phyloP scores from a whole-genome alignment of 2,888 invertebrate species.

The Argyresthia albistria region DNA sequence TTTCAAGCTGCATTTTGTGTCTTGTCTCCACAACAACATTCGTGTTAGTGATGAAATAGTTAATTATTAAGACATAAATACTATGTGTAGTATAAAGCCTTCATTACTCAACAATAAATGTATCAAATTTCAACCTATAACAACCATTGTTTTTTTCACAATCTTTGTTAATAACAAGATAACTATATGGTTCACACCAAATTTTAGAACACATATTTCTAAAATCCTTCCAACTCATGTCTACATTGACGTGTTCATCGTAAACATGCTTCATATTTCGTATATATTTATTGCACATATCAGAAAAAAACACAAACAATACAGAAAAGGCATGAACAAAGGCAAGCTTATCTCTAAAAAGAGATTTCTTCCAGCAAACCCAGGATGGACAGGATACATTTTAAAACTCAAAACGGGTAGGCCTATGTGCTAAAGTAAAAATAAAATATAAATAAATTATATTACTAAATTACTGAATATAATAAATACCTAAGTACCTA shows the following conservation, averaged over 20 bases:
- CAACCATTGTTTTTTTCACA: conserved; percentile 8
- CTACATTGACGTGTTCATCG: conserved; percentile 10
- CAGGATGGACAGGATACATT: no score
- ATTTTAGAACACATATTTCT: conserved; percentile 3
- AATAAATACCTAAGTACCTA: no score
- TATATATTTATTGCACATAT: no score
- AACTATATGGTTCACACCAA: conserved; percentile 7
- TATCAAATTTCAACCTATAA: conserved; percentile 11
- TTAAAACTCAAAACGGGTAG: no score
- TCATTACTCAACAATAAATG: neutral
- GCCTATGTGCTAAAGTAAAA: no score
- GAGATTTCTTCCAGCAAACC: no score
- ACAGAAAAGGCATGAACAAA: no score
- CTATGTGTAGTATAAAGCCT: neutral
- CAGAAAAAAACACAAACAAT: no score
- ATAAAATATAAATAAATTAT: no score
- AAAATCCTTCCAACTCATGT: conserved; percentile 14
- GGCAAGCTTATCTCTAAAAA: no score
- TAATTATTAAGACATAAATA: neutral
- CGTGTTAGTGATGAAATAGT: neutral
- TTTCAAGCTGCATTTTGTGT: neutral
- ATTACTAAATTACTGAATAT: no score
- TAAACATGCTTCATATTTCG: conserved; percentile 11
- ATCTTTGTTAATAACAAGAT: neutral
- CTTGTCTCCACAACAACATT: neutral